Percentiles rank a stretch among this genome's conserved stretches.
Evolutionary conservation across 2,888 invertebrate species (phyloP).

Genomic region (Bedellia somnulentella): DNA sequence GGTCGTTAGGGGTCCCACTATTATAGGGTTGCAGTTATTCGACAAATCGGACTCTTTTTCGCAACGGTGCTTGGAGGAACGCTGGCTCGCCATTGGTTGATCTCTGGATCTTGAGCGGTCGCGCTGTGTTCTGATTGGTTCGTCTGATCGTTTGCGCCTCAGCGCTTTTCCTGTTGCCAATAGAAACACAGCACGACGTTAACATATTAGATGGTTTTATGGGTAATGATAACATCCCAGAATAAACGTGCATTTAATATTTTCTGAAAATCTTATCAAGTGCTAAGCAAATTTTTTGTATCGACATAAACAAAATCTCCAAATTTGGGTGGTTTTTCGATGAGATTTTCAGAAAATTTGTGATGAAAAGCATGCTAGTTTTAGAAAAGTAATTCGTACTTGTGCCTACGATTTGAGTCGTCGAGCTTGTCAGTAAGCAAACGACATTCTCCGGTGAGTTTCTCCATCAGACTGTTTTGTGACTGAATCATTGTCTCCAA

Average conservation of each 20-base stretch:
- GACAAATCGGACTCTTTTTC: slow-evolving; percentile 63
- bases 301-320: too few species aligned
- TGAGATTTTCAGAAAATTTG: too few species aligned
- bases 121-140: slow-evolving; percentile 62
- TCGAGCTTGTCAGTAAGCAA: slow-evolving; percentile 87
- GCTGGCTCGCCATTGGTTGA: slow-evolving; percentile 28
- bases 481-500: slow-evolving; percentile 88
- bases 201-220: slow-evolving; percentile 19
- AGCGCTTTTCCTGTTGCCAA: slow-evolving; percentile 61
- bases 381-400: too few species aligned
- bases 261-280: too few species aligned
- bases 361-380: too few species aligned
- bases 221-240: slow-evolving; percentile 40
- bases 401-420: slow-evolving; percentile 84
- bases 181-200: slow-evolving; percentile 62
- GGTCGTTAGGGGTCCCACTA: slow-evolving; percentile 52
- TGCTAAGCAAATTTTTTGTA: too few species aligned
- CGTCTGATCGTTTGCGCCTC: slow-evolving; percentile 56
- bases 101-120: slow-evolving; percentile 46
- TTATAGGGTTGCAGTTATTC: slow-evolving; percentile 49
- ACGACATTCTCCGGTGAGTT: slow-evolving; percentile 87
- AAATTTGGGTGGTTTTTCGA: too few species aligned
- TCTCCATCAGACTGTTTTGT: slow-evolving; percentile 92
- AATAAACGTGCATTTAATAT: too few species aligned
- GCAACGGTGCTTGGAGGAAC: slow-evolving; percentile 43